Conservation (phyloP, 2,113 vertebrate genomes). For the Haliaeetus leucogaster region DNA sequence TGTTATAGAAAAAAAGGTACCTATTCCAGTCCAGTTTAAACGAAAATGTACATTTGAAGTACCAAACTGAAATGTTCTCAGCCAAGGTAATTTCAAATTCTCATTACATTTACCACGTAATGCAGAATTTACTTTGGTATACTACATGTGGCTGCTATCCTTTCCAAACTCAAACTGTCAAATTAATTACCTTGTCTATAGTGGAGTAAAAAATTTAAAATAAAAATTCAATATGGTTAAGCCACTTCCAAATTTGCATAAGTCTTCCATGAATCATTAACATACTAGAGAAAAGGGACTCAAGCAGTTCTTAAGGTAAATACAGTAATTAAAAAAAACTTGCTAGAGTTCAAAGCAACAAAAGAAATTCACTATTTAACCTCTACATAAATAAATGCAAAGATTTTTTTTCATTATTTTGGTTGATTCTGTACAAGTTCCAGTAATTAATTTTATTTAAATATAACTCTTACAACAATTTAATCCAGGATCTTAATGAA, state of each 20-base stretch:
- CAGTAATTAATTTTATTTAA: slow-evolving; percentile 50
- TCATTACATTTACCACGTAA: not conserved
- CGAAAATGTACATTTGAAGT: not conserved
- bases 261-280: not conserved
- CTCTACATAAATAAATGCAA: slow-evolving; percentile 41
- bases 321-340: not conserved
- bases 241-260: not conserved
- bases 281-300: not conserved
- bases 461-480: slow-evolving; percentile 28
- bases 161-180: not conserved
- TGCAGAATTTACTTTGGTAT: not conserved
- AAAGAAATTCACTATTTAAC: not conserved
- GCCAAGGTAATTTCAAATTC: not conserved
- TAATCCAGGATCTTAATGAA: slow-evolving; percentile 8
- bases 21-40: slow-evolving; percentile 15
- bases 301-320: not conserved
- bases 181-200: not conserved
- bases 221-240: not conserved
- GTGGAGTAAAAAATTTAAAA: not conserved
- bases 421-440: slow-evolving; percentile 38
- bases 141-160: not conserved
- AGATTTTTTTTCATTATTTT: slow-evolving; percentile 38
- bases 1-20: not conserved
- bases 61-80: not conserved
- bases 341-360: not conserved